phyloP scores from a whole-genome alignment of 2,888 invertebrate genomes.

The Noctua pronuba region DNA sequence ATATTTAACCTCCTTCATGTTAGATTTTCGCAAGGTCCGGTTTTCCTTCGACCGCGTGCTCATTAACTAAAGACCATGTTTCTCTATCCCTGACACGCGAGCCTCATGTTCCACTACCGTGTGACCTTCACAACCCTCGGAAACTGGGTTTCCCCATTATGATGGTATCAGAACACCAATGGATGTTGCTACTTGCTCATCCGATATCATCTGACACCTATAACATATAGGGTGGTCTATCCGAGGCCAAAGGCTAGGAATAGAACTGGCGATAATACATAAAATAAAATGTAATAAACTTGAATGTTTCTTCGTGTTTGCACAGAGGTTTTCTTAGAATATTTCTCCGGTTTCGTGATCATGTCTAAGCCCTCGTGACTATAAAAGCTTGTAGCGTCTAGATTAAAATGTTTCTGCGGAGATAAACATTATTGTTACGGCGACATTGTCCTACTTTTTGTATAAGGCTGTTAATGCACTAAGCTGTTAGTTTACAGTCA shows the following conservation, averaged over 20 bases:
- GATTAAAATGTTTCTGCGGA: constrained; percentile 58
- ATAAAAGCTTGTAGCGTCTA: constrained; percentile 58
- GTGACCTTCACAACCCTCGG: constrained; percentile 41
- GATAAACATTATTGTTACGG: constrained; percentile 60
- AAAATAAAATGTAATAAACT: constrained; percentile 47
- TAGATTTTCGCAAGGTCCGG: constrained; percentile 12
- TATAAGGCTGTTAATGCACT: constrained; percentile 29
- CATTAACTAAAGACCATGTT: constrained; percentile 33
- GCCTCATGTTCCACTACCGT: constrained; percentile 31
- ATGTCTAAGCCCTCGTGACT: constrained; percentile 59
- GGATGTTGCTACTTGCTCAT: constrained; percentile 15
- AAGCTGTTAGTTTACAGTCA: constrained; percentile 6
- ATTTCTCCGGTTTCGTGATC: constrained; percentile 59
- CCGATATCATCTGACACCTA: constrained; percentile 14
- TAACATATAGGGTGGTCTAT: constrained; percentile 13
- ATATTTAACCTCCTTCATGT: neutral
- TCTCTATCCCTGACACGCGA: constrained; percentile 6
- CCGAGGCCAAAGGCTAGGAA: neutral
- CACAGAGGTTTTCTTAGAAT: constrained; percentile 50
- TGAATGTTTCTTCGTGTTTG: constrained; percentile 49
- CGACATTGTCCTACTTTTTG: constrained; percentile 48
- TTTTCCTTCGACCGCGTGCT: constrained; percentile 26
- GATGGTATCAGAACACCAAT: constrained; percentile 48
- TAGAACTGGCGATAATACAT: constrained; percentile 1
- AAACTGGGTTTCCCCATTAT: constrained; percentile 41